A percentile compares a stretch with the other conserved stretches of the same genome.
Conservation (phyloP, 2,888 invertebrate genomes). For the Eumerus sabulonum region DNA sequence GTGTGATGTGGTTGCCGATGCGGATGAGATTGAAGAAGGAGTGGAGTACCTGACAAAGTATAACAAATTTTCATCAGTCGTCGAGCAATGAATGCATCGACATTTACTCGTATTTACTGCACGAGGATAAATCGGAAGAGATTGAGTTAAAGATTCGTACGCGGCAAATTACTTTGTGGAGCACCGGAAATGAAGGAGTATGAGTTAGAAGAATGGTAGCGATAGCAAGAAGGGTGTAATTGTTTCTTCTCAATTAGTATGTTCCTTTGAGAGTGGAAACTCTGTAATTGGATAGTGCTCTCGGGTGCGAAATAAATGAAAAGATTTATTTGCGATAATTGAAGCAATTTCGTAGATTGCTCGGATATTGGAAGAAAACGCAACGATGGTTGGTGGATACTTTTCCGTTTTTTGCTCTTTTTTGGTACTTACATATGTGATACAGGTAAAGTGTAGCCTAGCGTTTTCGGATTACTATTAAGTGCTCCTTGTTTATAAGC, state of each 20-base stretch:
- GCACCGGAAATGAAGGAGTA: too few relatives aligned
- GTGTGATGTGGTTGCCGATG: conserved; percentile 3
- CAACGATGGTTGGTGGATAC: too few relatives aligned
- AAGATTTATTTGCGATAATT: conserved; percentile 18
- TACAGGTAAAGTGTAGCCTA: too few relatives aligned
- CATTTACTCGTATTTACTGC: conserved; percentile 8
- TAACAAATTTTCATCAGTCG: too few relatives aligned
- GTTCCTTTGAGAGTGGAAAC: conserved; percentile 9
- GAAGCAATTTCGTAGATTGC: conserved; percentile 15
- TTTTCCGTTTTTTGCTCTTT: too few relatives aligned
- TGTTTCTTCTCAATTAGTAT: conserved; percentile 31
- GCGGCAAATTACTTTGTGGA: conserved; percentile 9
- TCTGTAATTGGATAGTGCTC: neutral
- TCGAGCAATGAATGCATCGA: neutral
- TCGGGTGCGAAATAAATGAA: conserved; percentile 3
- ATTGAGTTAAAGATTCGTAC: conserved; percentile 15
- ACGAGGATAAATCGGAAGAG: conserved; percentile 27
- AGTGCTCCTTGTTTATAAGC: too few relatives aligned
- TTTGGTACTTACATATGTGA: too few relatives aligned
- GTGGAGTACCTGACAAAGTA: conserved; percentile 5
- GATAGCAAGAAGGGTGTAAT: conserved; percentile 9
- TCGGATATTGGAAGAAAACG: too few relatives aligned
- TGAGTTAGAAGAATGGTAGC: neutral
- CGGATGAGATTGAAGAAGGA: conserved; percentile 6
- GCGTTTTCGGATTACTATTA: too few relatives aligned